Base-by-base conservation (phyloP, 2,113 vertebrate species). In the Melanocharis versteri region DNA sequence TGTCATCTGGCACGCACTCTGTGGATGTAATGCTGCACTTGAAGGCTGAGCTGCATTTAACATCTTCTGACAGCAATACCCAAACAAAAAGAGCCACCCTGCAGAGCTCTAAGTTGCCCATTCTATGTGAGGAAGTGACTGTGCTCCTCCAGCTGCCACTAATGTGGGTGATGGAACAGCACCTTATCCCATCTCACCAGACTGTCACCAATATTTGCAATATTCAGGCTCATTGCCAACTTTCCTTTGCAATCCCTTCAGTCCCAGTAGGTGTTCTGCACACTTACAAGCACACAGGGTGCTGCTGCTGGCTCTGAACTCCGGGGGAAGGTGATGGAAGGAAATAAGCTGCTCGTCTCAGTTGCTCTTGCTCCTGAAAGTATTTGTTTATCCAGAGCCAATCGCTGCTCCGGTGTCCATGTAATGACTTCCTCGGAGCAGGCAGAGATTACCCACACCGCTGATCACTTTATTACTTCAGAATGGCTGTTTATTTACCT, bases 401-500 rank as follows among this genome's bases (percentile, higher is more conserved):
- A 85, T 89, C 26, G 2, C 73, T 72, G 94, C 91, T 92, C 92
- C 26, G 14, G 37, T 94, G 91, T 93, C 96, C 93, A 73, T 84
- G 95, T 97, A 96, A 94, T 94, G 96, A 96, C 97, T 97, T 98
- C 96, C 97, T 95, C 89, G 51, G 79, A 94, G 96, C 93, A 92
- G 95, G 66, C 94, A 77, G 92, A 96, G 97, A 98, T 98, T 98
- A 98, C 91, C 83, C 92, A 90, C 90, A 94, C 92, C 70, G 33
- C 97, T 97, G 96, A 96, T 98, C 96, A 95, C 96, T 96, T 98
- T 94, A 98, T 97, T 98, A 97, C 96, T 96, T 97, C 93, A 96
- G 98, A 95, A 96, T 54, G 94, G 97, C 96, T 98, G 97, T 98
- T 98, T 98, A 97, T 97, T 97, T 97, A 92, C 94, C 89, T 93